Percentiles rank a stretch among this genome's conserved stretches.
These are phyloP conservation scores for Oreochromis tanganicae DNA, from an alignment of 2,113 vertebrate genomes.

Conservation along the genomic window DNA sequence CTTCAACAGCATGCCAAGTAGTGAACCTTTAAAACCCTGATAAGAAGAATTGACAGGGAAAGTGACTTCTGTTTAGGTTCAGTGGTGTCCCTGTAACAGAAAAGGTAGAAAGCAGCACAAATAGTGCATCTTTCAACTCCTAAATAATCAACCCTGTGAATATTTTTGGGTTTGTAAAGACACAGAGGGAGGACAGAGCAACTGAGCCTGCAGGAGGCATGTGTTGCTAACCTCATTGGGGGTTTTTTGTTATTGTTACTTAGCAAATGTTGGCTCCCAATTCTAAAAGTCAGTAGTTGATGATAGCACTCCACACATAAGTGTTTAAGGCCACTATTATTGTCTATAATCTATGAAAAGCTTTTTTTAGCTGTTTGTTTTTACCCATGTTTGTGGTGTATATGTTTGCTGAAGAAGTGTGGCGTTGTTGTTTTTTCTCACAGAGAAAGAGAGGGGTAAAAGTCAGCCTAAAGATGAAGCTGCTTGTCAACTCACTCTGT, in stretches of 20 bases:
- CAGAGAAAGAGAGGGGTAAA: background rate
- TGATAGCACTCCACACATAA: background rate
- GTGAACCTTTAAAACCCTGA: background rate
- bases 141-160: background rate
- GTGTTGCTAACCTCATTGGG: background rate
- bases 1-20: conserved; percentile 3
- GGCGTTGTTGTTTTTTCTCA: background rate
- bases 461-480: background rate
- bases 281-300: background rate
- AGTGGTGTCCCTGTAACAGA: background rate
- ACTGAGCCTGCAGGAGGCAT: background rate
- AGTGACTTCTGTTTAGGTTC: background rate
- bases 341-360: background rate
- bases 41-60: background rate
- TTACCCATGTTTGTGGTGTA: background rate
- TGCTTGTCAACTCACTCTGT: background rate
- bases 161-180: background rate
- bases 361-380: background rate
- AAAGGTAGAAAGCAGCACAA: background rate
- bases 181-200: background rate
- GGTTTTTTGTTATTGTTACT: background rate
- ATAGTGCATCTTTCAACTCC: background rate
- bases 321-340: background rate
- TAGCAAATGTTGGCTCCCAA: background rate
- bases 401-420: background rate